Evolutionary conservation across 2,113 vertebrate species (phyloP), one percentile per base, ranked within the genome.

Genomic region (Ceyx margarethae): DNA sequence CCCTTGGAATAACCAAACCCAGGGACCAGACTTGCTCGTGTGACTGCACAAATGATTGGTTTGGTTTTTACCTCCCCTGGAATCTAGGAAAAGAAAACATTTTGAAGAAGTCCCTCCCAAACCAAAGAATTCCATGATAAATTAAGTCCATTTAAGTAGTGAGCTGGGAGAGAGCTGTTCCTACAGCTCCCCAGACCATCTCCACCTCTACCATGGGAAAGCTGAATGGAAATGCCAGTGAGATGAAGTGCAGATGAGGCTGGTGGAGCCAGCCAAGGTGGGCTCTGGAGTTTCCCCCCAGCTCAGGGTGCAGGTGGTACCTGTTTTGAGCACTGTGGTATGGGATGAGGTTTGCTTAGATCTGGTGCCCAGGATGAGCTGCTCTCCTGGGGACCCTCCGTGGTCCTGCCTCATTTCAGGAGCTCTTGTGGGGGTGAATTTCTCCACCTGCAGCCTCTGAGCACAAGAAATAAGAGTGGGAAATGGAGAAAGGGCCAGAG

Each of bases 341-440:
- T 29, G 73, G 67, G 45, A 15, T 19, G 31, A 19, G 33, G 15
- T 8, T 4, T 60, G 64, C 16, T 80, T 35, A 18, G 28, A n/a
- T 7, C 8, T 50, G 40, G 26, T 31, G 50, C 53, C 11, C 33
- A 14, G 5, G 16, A 31, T 23, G 51, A 68, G 64, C 45, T 68
- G 26, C 2, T 21, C 15, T 21, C 11, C 15, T 51, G 35, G 18
- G 11, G 4, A 56, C 2, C 1, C 9, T 28, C 19, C 0, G 1
- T 15, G 31, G 13, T 68, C 42, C 80, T 71, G 68, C 53, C 69
- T 19, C 1, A 0, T 29, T 54, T 22, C 65, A 37, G 69, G 57
- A 73, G 25, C 42, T 50, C 19, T 25, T 43, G 6, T 4, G 13
- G 12, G 35, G 23, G 4, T 57, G 35, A 15, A 35, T 65, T 73